These are phyloP conservation scores for Drosophila lowei DNA, from an alignment of 1,140 invertebrate genomes.

Conservation along the genomic window DNA sequence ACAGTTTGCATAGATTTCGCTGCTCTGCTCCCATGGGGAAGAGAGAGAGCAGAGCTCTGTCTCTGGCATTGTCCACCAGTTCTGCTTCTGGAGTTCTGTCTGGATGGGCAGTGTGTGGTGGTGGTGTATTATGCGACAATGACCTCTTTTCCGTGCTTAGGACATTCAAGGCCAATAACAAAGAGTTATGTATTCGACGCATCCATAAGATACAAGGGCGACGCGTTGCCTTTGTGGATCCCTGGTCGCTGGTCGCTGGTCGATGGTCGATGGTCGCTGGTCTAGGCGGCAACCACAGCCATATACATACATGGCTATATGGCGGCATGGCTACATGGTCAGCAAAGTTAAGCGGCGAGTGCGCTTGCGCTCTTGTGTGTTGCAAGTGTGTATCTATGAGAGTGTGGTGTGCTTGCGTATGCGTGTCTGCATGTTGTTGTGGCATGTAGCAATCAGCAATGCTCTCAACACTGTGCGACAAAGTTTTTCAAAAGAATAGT, in stretches of 20 bases:
- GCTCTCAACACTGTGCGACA: constrained; percentile 27
- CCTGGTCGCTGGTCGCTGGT: neutral
- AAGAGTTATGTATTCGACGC: constrained; percentile 54
- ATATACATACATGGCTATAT: neutral
- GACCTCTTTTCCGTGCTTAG: constrained; percentile 68
- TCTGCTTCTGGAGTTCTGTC: no score
- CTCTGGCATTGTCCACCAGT: constrained; percentile 26
- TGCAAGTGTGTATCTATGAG: neutral
- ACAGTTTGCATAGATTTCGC: constrained; percentile 12
- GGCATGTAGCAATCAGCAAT: constrained; percentile 30
- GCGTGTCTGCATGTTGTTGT: constrained; percentile 18
- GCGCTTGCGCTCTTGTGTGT: constrained; percentile 1
- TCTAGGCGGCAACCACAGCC: constrained; percentile 22
- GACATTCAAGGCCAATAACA: constrained; percentile 67
- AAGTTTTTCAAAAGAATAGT: neutral
- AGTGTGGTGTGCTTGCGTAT: neutral
- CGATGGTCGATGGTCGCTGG: constrained; percentile 8
- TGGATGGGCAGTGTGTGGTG: neutral
- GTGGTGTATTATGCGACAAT: constrained; percentile 62
- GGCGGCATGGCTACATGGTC: no score
- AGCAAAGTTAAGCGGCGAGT: no score
- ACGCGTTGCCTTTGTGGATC: constrained; percentile 5
- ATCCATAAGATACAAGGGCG: constrained; percentile 59
- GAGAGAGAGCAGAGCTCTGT: constrained; percentile 4
- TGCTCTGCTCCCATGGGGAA: neutral